These are phyloP conservation scores for Drosophila heteroneura DNA, from an alignment of 2,888 invertebrate genomes.

Conservation along the genomic window DNA sequence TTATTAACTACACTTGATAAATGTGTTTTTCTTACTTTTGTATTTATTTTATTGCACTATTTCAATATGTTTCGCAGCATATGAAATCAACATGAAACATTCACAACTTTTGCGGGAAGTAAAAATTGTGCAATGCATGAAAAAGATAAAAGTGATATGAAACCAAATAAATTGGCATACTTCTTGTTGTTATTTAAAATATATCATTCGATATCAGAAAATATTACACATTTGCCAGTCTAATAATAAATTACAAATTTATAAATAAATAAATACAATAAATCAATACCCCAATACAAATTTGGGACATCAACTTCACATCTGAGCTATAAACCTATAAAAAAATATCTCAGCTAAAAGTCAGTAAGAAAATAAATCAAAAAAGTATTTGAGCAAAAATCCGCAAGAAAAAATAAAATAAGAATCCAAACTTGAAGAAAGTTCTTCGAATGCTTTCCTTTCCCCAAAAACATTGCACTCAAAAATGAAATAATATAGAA, in stretches of 20 bases:
- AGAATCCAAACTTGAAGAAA: not conserved
- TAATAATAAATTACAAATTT: not conserved
- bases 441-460: not conserved
- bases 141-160: not conserved
- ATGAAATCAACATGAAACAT: constrained; percentile 48
- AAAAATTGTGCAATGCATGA: constrained; percentile 24
- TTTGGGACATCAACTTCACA: not conserved
- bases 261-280: not conserved
- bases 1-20: not conserved
- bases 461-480: not conserved
- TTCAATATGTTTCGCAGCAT: constrained; percentile 42
- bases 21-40: constrained; percentile 8
- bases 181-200: constrained; percentile 35
- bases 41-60: constrained; percentile 55
- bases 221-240: not conserved
- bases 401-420: not conserved
- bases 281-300: not conserved
- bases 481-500: not conserved
- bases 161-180: constrained; percentile 8
- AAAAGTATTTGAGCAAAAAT: not conserved
- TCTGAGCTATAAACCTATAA: not conserved
- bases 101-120: constrained; percentile 32
- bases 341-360: not conserved
- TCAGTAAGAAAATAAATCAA: not conserved
- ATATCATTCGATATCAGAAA: constrained; percentile 1